Conservation (phyloP, 2,797 vertebrate species). For the Periparus ater region DNA sequence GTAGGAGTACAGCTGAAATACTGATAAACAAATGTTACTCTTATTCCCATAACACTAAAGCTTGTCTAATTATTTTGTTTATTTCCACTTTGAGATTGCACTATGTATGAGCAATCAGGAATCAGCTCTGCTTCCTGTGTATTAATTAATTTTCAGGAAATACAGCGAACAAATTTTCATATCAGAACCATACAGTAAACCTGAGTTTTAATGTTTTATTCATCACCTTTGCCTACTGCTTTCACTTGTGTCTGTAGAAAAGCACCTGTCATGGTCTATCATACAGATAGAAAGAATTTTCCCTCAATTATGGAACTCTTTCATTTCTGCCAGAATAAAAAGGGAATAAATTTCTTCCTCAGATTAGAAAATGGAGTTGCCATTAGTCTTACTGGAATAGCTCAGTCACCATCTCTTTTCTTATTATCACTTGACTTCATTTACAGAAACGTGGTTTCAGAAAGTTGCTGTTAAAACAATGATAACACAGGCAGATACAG, state of each 20-base stretch:
- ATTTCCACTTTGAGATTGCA: not conserved
- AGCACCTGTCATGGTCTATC: not conserved
- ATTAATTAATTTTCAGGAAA: slow-evolving; percentile 24
- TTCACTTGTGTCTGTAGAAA: not conserved
- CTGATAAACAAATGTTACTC: not conserved
- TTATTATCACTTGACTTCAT: not conserved
- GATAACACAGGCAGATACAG: not conserved
- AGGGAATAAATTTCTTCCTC: not conserved
- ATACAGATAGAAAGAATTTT: not conserved
- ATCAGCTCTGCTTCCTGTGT: not conserved
- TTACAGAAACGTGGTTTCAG: not conserved
- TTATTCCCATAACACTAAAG: not conserved
- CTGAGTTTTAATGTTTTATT: slow-evolving; percentile 2
- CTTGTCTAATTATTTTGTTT: not conserved
- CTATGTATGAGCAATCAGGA: not conserved
- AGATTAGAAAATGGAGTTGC: not conserved
- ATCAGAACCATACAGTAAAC: not conserved
- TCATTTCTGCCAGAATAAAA: not conserved
- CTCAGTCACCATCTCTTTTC: not conserved
- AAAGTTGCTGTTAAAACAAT: not conserved
- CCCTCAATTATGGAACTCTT: not conserved
- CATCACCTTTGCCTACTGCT: not conserved
- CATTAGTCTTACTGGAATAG: not conserved
- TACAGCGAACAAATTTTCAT: not conserved
- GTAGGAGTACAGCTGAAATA: not conserved